Conservation (phyloP, 1,140 invertebrate genomes). For the Papilio polytes region DNA sequence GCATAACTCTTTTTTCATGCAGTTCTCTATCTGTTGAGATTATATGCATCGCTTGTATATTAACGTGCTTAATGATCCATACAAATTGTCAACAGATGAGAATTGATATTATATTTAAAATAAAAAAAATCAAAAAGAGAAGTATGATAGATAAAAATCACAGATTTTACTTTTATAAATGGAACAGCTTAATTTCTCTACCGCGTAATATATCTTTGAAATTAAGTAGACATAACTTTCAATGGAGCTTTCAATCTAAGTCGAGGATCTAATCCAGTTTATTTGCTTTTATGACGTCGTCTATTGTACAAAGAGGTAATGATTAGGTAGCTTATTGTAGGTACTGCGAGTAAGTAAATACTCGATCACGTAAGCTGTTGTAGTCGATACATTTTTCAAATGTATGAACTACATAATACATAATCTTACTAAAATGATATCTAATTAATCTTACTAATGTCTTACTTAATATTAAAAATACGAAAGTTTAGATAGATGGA, state of each 20-base stretch:
- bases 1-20: constrained; percentile 38
- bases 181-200: not conserved
- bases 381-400: not conserved
- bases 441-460: too few relatives aligned
- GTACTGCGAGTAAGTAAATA: not conserved
- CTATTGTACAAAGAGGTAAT: not conserved
- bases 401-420: not conserved
- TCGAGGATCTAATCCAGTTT: not conserved
- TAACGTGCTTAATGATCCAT: not conserved
- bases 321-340: not conserved
- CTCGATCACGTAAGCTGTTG: not conserved
- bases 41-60: constrained; percentile 7
- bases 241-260: not conserved
- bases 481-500: too few relatives aligned
- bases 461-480: too few relatives aligned
- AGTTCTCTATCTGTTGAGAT: constrained; percentile 26
- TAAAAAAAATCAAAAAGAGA: too few relatives aligned
- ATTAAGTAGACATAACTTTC: not conserved
- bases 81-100: not conserved
- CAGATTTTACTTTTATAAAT: not conserved
- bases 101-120: not conserved
- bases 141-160: not conserved
- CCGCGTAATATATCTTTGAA: not conserved
- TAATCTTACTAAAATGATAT: too few relatives aligned
- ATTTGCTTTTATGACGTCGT: not conserved